These are phyloP conservation scores for Podargus strigoides DNA, from an alignment of 2,797 vertebrate genomes.

Conservation along the genomic window DNA sequence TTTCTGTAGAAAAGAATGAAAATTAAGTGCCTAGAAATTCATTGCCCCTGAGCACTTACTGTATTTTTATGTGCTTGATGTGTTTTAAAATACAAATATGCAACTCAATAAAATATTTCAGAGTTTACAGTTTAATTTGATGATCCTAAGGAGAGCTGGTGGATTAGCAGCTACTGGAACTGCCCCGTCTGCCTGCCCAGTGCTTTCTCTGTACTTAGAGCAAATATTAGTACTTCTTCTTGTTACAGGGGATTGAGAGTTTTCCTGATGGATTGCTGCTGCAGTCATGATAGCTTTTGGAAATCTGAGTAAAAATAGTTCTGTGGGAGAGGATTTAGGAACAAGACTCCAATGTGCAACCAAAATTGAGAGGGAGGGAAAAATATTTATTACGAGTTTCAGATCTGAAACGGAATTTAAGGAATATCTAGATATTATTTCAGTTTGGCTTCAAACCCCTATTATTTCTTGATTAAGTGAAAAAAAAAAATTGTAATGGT, in stretches of 20 bases:
- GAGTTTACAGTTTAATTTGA: background rate
- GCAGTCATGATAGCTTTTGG: background rate
- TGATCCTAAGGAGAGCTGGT: background rate
- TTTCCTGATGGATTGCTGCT: background rate
- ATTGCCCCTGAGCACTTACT: background rate
- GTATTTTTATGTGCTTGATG: background rate
- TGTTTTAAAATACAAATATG: background rate
- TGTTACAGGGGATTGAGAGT: background rate
- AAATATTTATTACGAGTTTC: background rate
- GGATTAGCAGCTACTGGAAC: background rate
- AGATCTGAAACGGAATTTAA: background rate
- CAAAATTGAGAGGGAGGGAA: background rate
- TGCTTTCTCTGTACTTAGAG: background rate
- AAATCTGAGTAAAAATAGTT: background rate
- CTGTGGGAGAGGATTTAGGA: background rate
- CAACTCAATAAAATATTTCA: background rate
- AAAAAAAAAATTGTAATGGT: background rate
- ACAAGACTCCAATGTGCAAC: background rate
- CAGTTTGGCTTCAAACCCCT: background rate
- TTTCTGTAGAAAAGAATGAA: background rate
- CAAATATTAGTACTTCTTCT: background rate
- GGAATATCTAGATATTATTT: background rate
- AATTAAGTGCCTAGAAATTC: background rate
- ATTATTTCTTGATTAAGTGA: background rate
- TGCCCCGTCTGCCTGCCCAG: background rate